Evolutionary conservation across 35 echinoderm and acorn worm genomes (phyloP), one percentile per base, ranked within the genome.

Genomic region (Chiridota heheva): DNA sequence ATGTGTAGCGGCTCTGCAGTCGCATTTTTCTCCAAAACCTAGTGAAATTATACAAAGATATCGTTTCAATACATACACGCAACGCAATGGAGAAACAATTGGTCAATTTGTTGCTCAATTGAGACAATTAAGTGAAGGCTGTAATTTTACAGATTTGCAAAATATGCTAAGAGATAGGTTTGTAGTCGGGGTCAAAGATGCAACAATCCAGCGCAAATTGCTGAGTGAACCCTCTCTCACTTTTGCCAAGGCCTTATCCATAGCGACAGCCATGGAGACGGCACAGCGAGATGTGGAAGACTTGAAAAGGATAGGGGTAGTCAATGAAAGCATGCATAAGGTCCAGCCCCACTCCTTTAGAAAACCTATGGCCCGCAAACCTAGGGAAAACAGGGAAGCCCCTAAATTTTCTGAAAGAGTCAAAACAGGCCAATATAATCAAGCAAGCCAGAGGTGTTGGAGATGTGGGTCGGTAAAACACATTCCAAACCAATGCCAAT

Each of bases 51-150:
- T 75, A 4, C 68, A 85, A 42, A 27, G 69, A 2, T 60, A 41
- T 49, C 29, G 58, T 10, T 86, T 86, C 30, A 46, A 76, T 67
- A 86, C 38, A 12, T 65, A 61, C 48, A 26, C 22, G 32, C 70
- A 77, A 44, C 7, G 39, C 17, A 20, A 20, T 18, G 15, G 40
- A 47, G 72, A 86, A 6, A 36, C 70, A 4, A 77, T 76, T 63
- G 30, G 38, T 12, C 48, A 84, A 10, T 84, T 84, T 74, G 82
- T 72, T 1, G 82, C 82, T 4, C 42, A 46, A 51, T 55, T 86
- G 7, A 37, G 71, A 18, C 70, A 86, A 44, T 66, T 86, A 38
- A 86, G 83, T 77, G 83, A 86, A 26, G 59, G 70, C 3, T 86
- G 67, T 48, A 59, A 84, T 70, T 84, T 73, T 42, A 84, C 55